Evolutionary conservation across 2,113 vertebrate genomes (phyloP).

Genomic region (Cairina moschata): DNA sequence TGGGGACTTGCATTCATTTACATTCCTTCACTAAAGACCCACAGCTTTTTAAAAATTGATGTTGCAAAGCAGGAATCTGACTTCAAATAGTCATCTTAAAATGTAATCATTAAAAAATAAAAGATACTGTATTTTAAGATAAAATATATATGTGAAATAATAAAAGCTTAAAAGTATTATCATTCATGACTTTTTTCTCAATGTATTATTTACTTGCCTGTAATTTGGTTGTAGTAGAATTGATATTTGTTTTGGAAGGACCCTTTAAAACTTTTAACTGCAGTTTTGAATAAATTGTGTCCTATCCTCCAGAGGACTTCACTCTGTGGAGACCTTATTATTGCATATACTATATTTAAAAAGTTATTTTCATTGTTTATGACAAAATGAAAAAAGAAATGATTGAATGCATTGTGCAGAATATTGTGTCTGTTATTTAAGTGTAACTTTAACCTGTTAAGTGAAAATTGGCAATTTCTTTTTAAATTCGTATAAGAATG

Average conservation of each 20-base stretch:
- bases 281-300: not conserved
- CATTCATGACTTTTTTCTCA: not conserved
- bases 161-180: conserved; percentile 37
- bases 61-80: conserved; percentile 85
- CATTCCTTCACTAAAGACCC: conserved; percentile 84
- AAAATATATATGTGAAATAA: conserved; percentile 57
- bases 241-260: conserved; percentile 22
- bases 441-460: not conserved
- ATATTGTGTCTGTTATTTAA: not conserved
- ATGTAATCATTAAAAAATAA: conserved; percentile 84
- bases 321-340: not conserved
- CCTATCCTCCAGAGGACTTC: not conserved
- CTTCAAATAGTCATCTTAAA: conserved; percentile 85
- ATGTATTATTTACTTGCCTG: conserved; percentile 25
- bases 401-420: not conserved
- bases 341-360: not conserved
- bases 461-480: not conserved
- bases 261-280: conserved; percentile 13
- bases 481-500: not conserved
- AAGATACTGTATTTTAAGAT: conserved; percentile 74
- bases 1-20: conserved; percentile 84
- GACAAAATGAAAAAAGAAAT: not conserved
- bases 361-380: not conserved
- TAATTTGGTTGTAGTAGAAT: not conserved
- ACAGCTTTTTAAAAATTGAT: conserved; percentile 90